These are phyloP conservation scores for Tipula lateralis DNA, from an alignment of 2,888 invertebrate species.

Conservation along the genomic window DNA sequence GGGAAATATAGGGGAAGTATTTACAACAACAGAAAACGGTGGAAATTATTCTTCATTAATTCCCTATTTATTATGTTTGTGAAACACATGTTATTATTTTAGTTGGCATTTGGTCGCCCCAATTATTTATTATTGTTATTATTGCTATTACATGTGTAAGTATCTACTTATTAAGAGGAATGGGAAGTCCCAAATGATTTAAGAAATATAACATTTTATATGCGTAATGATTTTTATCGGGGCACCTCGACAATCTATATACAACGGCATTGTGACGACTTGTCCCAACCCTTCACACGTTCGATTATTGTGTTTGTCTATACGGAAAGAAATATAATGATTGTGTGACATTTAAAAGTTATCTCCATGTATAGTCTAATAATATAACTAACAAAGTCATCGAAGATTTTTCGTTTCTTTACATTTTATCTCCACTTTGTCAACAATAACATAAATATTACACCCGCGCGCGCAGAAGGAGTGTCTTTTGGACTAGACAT, in stretches of 20 bases:
- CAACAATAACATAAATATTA: too few relatives aligned
- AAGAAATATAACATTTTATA: neutral
- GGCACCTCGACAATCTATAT: neutral
- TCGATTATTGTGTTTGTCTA: neutral
- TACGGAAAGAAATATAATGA: neutral
- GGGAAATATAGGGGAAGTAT: neutral
- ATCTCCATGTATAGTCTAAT: neutral
- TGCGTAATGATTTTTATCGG: neutral
- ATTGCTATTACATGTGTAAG: conserved; percentile 4
- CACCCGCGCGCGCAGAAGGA: too few relatives aligned
- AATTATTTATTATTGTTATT: conserved; percentile 11
- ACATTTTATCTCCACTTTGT: too few relatives aligned
- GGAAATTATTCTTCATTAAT: neutral
- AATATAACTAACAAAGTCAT: too few relatives aligned
- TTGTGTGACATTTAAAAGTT: neutral
- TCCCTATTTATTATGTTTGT: neutral
- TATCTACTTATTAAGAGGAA: conserved; percentile 11
- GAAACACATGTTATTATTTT: conserved; percentile 13
- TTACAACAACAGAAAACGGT: neutral
- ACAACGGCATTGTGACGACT: neutral
- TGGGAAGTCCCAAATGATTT: conserved; percentile 13
- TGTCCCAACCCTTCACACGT: neutral
- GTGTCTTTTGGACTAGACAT: too few relatives aligned
- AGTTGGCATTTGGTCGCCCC: conserved; percentile 15
- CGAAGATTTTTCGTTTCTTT: too few relatives aligned